These are phyloP conservation scores for Caiman crocodilus DNA, from an alignment of 2,797 vertebrate genomes.

Conservation along the genomic window DNA sequence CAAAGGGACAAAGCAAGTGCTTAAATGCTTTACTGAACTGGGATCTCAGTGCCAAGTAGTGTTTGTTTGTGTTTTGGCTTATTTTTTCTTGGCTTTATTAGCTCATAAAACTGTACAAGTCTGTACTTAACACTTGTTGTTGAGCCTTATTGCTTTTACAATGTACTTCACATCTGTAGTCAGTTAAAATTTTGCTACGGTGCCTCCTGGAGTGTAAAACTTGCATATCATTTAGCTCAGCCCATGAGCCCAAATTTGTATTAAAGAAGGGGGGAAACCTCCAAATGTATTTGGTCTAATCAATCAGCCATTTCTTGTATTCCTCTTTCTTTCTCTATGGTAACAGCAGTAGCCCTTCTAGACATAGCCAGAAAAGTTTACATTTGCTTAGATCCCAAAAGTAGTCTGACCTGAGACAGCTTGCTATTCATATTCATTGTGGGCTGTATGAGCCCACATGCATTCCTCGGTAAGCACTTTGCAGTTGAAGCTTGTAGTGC, in stretches of 20 bases:
- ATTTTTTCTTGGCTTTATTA: neutral
- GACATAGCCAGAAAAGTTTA: fast-evolving
- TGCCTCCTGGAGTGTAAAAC: neutral
- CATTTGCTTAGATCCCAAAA: fast-evolving
- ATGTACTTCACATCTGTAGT: neutral
- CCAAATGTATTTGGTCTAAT: neutral
- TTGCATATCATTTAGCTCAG: neutral
- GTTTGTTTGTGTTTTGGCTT: no score
- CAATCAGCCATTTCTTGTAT: neutral
- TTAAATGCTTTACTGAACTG: slow-evolving; percentile 1
- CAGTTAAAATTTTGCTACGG: neutral
- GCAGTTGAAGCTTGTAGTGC: neutral
- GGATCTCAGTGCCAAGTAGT: neutral
- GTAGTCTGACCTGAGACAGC: neutral
- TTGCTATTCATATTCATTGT: no score
- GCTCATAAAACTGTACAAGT: neutral
- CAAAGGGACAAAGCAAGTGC: neutral
- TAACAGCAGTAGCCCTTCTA: neutral
- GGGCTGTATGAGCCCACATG: neutral
- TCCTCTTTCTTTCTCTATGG: neutral
- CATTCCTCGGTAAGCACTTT: neutral
- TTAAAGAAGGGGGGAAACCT: neutral
- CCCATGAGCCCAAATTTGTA: neutral
- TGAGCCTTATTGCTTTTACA: neutral
- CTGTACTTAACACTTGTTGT: neutral